Evolutionary conservation across 1,140 invertebrate genomes (phyloP).

Genomic region (Apocrypta bakeri): DNA sequence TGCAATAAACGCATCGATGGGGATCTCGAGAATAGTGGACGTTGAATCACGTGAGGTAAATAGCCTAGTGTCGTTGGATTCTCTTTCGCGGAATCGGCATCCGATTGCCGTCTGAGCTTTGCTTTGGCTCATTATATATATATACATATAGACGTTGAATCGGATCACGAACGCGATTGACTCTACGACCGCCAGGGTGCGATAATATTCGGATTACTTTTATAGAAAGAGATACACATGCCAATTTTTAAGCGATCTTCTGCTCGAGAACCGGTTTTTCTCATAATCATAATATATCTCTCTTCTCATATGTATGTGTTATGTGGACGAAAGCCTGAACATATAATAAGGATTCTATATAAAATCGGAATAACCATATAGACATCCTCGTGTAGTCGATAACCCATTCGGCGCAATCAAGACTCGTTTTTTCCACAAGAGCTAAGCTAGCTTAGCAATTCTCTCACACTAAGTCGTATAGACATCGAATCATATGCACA

Average conservation of each 20-base stretch:
- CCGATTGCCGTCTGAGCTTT: no score
- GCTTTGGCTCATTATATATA: no score
- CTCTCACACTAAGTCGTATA: background rate
- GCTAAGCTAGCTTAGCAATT: background rate
- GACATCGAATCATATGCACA: background rate
- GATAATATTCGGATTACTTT: no score
- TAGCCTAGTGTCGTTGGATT: background rate
- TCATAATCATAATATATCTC: no score
- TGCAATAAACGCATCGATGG: slow-evolving; percentile 28
- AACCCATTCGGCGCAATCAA: background rate
- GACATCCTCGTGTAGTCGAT: background rate
- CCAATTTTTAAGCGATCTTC: no score
- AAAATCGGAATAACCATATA: background rate
- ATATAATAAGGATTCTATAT: background rate
- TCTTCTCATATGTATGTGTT: no score
- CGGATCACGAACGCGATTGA: no score
- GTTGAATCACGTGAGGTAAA: slow-evolving; percentile 22
- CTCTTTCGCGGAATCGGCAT: background rate
- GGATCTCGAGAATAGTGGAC: slow-evolving; percentile 26
- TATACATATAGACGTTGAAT: no score
- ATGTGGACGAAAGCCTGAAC: no score
- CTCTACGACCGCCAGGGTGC: no score
- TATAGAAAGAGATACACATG: no score
- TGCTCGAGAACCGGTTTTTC: no score
- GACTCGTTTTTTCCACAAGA: background rate